These are phyloP conservation scores for Caenorhabditis macrosperma DNA, from an alignment of 2,888 invertebrate species.

Conservation along the genomic window DNA sequence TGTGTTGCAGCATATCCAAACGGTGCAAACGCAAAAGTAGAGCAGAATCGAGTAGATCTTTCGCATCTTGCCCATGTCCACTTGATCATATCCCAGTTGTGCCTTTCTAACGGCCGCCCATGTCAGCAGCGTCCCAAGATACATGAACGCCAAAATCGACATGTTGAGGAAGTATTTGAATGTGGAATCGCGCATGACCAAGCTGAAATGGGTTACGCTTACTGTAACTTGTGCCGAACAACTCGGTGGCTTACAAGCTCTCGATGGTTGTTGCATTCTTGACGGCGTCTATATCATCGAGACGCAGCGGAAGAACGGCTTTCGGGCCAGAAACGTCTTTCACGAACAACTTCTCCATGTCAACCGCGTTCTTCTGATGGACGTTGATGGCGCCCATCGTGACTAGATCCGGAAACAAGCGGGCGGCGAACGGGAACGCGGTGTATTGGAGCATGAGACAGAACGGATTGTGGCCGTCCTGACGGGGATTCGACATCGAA, in stretches of 20 bases:
- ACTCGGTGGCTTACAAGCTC: background rate
- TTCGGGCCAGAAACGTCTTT: background rate
- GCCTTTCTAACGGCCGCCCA: conserved; percentile 1
- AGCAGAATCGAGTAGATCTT: background rate
- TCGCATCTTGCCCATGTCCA: background rate
- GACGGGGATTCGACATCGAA: conserved; percentile 3
- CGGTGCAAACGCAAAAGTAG: background rate
- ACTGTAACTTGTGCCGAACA: no score
- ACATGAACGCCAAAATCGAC: background rate
- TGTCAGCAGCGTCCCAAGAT: background rate
- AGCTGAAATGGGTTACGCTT: no score
- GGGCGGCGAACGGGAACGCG: conserved; percentile 3
- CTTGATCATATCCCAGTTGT: background rate
- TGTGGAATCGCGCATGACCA: background rate
- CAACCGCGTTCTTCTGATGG: background rate
- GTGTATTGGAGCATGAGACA: conserved; percentile 1
- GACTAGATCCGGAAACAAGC: background rate
- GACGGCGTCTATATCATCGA: background rate
- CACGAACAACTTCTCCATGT: background rate
- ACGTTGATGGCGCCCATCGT: background rate
- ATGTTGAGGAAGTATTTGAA: conserved; percentile 14
- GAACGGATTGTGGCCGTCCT: conserved; percentile 1
- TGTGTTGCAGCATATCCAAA: conserved; percentile 1
- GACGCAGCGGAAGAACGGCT: background rate
- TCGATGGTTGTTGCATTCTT: background rate